Evolutionary conservation across 2,888 invertebrate species (phyloP).

Genomic region (Caenorhabditis afra): DNA sequence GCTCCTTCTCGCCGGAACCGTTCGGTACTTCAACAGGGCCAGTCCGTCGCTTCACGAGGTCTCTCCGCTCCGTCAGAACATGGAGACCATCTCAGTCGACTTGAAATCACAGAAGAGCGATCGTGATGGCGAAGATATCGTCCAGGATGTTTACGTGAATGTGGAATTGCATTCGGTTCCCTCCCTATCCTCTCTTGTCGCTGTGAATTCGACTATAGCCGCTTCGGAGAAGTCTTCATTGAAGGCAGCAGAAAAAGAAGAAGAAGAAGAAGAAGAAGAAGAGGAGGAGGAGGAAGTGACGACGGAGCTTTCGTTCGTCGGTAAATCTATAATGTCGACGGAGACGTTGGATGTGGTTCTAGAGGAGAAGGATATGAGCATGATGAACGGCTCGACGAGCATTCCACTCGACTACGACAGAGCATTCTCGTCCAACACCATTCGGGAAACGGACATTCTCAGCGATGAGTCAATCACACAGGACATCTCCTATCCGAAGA

Average conservation of each 20-base stretch:
- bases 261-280: slow-evolving; percentile 37
- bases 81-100: slow-evolving; percentile 35
- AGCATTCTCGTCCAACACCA: slow-evolving; percentile 50
- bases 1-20: slow-evolving; percentile 67
- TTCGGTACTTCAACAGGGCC: slow-evolving; percentile 59
- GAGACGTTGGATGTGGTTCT: slow-evolving; percentile 66
- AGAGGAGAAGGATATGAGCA: slow-evolving; percentile 68
- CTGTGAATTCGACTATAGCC: slow-evolving; percentile 37
- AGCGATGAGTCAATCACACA: slow-evolving; percentile 63
- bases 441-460: slow-evolving; percentile 75
- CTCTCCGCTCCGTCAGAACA: slow-evolving; percentile 35
- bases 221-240: slow-evolving; percentile 35
- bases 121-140: slow-evolving; percentile 27
- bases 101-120: slow-evolving; percentile 31
- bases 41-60: slow-evolving; percentile 48
- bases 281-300: slow-evolving; percentile 56
- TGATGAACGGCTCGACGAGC: slow-evolving; percentile 62
- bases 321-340: slow-evolving; percentile 40
- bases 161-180: slow-evolving; percentile 62
- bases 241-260: slow-evolving; percentile 40
- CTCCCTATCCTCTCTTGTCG: slow-evolving; percentile 48
- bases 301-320: slow-evolving; percentile 47
- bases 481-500: slow-evolving; percentile 24
- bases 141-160: slow-evolving; percentile 66
- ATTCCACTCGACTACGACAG: slow-evolving; percentile 36